These are phyloP conservation scores for Nomada fucata DNA, from an alignment of 2,888 invertebrate genomes.

Conservation along the genomic window DNA sequence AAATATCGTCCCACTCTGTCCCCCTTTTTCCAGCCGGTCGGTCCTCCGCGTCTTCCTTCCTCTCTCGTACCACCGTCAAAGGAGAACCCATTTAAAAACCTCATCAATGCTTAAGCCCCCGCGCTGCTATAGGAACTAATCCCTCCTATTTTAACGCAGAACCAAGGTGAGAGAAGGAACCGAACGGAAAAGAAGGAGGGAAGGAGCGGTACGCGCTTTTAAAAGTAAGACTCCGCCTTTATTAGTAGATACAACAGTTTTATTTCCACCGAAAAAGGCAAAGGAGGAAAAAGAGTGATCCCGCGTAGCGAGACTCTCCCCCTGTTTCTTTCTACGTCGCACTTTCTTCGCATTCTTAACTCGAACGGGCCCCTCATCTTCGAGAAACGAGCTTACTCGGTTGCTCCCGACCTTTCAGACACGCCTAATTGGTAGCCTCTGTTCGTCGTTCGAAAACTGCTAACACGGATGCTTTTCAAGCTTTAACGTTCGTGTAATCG, in stretches of 20 bases:
- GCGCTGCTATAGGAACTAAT: slow-evolving; percentile 84
- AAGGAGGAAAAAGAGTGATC: slow-evolving; percentile 55
- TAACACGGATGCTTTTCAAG: slow-evolving; percentile 33
- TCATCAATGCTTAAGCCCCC: slow-evolving; percentile 84
- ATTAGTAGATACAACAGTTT: slow-evolving; percentile 82
- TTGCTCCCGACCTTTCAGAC: slow-evolving; percentile 37
- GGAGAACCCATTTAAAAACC: slow-evolving; percentile 85
- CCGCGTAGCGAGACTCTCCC: slow-evolving; percentile 50
- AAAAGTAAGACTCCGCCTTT: slow-evolving; percentile 82
- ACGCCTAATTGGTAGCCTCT: slow-evolving; percentile 60
- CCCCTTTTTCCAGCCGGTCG: slow-evolving; percentile 44
- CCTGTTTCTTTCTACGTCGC: slow-evolving; percentile 44
- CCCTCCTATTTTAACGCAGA: slow-evolving; percentile 84
- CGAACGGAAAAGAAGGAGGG: slow-evolving; percentile 26
- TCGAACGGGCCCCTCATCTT: slow-evolving; percentile 18
- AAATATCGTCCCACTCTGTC: slow-evolving; percentile 82
- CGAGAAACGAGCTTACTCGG: slow-evolving; percentile 56
- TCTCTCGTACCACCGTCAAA: slow-evolving; percentile 80
- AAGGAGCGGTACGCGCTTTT: slow-evolving; percentile 76
- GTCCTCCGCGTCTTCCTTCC: slow-evolving; percentile 55
- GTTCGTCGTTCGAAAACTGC: slow-evolving; percentile 38
- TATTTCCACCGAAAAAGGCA: slow-evolving; percentile 74
- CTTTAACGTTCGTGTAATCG: slow-evolving; percentile 24
- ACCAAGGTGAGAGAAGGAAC: slow-evolving; percentile 63
- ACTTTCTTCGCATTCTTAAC: slow-evolving; percentile 26